Conservation (phyloP, 2,888 invertebrate genomes). For the Heliconius ismenius region DNA sequence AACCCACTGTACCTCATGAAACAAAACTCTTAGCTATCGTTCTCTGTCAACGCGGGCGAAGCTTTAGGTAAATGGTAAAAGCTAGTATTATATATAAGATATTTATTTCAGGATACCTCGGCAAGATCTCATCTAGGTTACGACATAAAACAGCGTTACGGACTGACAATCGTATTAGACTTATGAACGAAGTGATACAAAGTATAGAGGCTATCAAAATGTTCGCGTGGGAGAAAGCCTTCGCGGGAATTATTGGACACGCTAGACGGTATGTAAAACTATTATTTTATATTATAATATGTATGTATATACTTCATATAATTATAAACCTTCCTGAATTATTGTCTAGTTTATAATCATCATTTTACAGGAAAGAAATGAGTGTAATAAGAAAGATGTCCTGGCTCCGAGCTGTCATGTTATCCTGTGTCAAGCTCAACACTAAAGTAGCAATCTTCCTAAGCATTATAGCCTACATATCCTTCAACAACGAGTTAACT, state of each 20-base stretch:
- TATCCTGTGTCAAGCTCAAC: conserved; percentile 88
- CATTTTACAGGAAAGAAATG: conserved; percentile 83
- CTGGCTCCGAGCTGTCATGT: conserved; percentile 85
- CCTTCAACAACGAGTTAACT: conserved; percentile 84
- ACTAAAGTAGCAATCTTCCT: conserved; percentile 90
- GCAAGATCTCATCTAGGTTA: conserved; percentile 85
- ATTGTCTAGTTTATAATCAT: too few relatives aligned
- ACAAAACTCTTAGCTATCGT: too few relatives aligned
- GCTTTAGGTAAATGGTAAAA: too few relatives aligned
- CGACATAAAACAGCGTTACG: conserved; percentile 87
- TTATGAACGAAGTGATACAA: conserved; percentile 94
- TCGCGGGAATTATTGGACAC: conserved; percentile 86
- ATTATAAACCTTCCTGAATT: too few relatives aligned
- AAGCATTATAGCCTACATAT: conserved; percentile 86
- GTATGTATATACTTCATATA: too few relatives aligned
- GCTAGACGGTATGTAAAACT: conserved; percentile 83
- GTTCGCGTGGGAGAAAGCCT: conserved; percentile 94
- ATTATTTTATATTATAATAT: conserved; percentile 50
- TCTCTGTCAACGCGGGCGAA: conserved; percentile 81
- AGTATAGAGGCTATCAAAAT: conserved; percentile 94
- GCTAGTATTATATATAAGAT: not conserved
- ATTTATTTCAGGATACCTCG: conserved; percentile 81
- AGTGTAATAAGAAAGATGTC: conserved; percentile 85
- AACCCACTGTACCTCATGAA: too few relatives aligned
- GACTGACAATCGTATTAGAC: conserved; percentile 91